Conservation (phyloP, 1,140 invertebrate genomes). For the Nylanderia fulva region DNA sequence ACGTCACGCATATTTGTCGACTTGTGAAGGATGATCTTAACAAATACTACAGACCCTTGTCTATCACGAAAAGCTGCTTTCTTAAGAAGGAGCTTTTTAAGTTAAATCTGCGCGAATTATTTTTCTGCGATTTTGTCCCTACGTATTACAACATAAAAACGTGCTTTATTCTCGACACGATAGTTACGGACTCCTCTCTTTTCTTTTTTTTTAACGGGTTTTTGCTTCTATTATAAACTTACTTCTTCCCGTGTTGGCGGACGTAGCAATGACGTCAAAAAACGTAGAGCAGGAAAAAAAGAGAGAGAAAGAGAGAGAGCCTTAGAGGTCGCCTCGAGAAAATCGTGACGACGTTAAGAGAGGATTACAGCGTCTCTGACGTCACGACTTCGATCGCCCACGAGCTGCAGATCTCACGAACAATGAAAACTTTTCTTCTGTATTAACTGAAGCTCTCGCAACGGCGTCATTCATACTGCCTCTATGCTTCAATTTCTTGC, state of each 20-base stretch:
- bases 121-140: not conserved
- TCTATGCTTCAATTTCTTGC: conserved; percentile 56
- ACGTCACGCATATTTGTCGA: conserved; percentile 6
- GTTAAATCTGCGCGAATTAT: not conserved
- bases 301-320: not conserved
- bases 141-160: not conserved
- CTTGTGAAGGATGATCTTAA: not conserved
- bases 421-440: conserved; percentile 59
- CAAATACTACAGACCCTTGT: not conserved
- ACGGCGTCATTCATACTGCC: conserved; percentile 48
- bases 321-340: conserved; percentile 6
- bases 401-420: conserved; percentile 40
- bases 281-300: not conserved
- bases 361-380: conserved; percentile 46
- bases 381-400: conserved; percentile 55
- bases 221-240: conserved; percentile 44
- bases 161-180: not conserved
- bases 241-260: not conserved
- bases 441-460: conserved; percentile 36
- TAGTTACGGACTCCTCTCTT: not conserved
- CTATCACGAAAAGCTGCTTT: not conserved
- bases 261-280: conserved; percentile 21
- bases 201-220: conserved; percentile 7
- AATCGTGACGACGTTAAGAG: conserved; percentile 50
- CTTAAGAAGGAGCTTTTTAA: not conserved